Base-by-base conservation (phyloP, 2,113 vertebrate species). In the Tupaia tana region DNA sequence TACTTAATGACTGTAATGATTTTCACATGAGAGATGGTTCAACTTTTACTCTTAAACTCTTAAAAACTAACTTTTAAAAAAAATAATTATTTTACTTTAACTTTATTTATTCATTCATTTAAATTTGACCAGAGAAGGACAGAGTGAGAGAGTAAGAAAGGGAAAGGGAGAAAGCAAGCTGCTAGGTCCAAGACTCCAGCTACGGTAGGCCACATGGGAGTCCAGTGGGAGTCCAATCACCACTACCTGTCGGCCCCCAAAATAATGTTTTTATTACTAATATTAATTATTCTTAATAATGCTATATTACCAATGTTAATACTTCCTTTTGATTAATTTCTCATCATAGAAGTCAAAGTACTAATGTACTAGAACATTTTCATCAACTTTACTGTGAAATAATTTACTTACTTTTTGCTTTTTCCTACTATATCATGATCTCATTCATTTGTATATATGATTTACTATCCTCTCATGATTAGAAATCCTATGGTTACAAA, bases 311-410 rank as follows among this genome's bases (percentile, higher is more conserved):
- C 43, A 43, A 43, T 43, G 43, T 43, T 43, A 43, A 43, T 43
- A 43, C 43, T 80, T 90, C 3, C 34, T 80, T 77, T 34, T 86
- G 52, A 93, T 74, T 80, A 89, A 75, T 89, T 66, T 94, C 31
- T 95, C 24, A 88, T 19, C 70, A 34, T 90, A 88, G 95, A 91
- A 83, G 18, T 9, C 78, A 69, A 75, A 31, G 13, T 43, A 20
- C 24, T 81, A 84, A 86, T 78, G 16, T 95, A 6, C 66, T 91
- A 9, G 24, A 66, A 69, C 93, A 92, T 52, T 78, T 16, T 19
- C 58, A 83, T 70, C 5, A 78, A 27, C 64, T 59, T 95, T 94
- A 4, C 7, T 61, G 15, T 85, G n/a, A 93, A 97, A 84, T 71
- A 77, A 94, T 52, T 78, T 90, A 74, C 10, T 67, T 66, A 86